phyloP scores from a whole-genome alignment of 2,797 vertebrate species.

The Eulemur mongoz region DNA sequence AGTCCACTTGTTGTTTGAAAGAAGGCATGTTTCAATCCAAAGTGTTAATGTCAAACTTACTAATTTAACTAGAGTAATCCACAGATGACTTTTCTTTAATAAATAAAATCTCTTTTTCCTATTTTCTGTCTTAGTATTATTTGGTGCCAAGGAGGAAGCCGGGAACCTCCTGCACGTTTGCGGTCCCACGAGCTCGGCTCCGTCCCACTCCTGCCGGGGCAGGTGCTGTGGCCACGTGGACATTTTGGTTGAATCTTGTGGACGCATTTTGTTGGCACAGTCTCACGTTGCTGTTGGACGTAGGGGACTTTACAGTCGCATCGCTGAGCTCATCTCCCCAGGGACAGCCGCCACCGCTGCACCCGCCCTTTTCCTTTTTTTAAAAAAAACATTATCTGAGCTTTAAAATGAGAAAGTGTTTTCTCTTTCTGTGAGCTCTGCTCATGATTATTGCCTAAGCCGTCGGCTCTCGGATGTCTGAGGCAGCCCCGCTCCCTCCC shows the following conservation, averaged over 20 bases:
- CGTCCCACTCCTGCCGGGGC: background rate
- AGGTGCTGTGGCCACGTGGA: background rate
- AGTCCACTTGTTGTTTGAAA: constrained; percentile 20
- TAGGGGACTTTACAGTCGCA: accelerated
- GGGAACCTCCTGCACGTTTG: accelerated
- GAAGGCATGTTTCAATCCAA: constrained; percentile 60
- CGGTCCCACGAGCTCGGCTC: accelerated
- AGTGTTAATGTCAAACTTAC: constrained; percentile 24
- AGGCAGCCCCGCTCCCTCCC: too few relatives aligned
- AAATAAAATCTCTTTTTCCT: constrained; percentile 82
- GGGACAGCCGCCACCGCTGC: accelerated
- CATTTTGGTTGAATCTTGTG: background rate
- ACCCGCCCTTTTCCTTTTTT: background rate
- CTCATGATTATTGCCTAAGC: background rate
- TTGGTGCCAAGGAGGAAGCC: background rate
- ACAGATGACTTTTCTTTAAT: constrained; percentile 72
- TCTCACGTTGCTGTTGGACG: accelerated
- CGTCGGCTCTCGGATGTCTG: background rate
- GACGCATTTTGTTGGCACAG: background rate
- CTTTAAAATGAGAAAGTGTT: background rate
- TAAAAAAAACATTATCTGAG: background rate
- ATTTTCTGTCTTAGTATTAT: constrained; percentile 36
- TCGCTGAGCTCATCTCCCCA: too few relatives aligned
- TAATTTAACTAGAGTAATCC: constrained; percentile 60
- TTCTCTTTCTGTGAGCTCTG: background rate